Conservation (phyloP, 1,140 invertebrate genomes). For the Brachionus rotundiformis region DNA sequence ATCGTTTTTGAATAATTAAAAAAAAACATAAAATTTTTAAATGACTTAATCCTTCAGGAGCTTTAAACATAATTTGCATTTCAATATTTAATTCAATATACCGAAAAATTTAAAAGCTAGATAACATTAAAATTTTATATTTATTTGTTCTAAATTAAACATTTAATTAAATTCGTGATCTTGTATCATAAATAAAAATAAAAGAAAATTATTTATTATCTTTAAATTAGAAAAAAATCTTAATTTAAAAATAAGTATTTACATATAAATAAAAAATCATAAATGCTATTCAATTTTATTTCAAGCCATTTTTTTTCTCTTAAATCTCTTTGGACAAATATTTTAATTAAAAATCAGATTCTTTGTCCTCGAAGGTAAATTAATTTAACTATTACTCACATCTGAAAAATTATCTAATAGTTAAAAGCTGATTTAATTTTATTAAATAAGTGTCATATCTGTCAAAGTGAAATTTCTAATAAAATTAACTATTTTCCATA, state of each 20-base stretch:
- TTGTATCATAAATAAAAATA: neutral
- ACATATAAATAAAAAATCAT: too few species aligned
- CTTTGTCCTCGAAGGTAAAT: neutral
- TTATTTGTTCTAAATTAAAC: neutral
- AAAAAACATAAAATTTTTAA: neutral
- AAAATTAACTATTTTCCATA: neutral
- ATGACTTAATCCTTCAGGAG: conserved; percentile 26
- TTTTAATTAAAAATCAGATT: neutral
- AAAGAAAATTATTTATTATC: too few species aligned
- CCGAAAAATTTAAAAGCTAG: neutral
- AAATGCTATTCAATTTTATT: too few species aligned
- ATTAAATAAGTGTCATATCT: neutral
- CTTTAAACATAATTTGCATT: conserved; percentile 22
- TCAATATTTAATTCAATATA: conserved; percentile 3
- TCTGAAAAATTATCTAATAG: neutral
- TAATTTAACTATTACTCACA: neutral
- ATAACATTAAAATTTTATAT: neutral
- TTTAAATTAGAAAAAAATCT: too few species aligned
- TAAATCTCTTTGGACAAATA: neutral
- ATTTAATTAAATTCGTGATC: neutral
- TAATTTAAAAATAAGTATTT: too few species aligned
- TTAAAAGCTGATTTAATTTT: neutral
- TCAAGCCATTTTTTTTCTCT: neutral
- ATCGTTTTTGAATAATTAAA: neutral
- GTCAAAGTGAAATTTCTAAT: neutral